A percentile compares a stretch with the other conserved stretches of the same genome.
These are phyloP conservation scores for Tuberolachnus salignus DNA, from an alignment of 2,888 invertebrate species.

Conservation along the genomic window DNA sequence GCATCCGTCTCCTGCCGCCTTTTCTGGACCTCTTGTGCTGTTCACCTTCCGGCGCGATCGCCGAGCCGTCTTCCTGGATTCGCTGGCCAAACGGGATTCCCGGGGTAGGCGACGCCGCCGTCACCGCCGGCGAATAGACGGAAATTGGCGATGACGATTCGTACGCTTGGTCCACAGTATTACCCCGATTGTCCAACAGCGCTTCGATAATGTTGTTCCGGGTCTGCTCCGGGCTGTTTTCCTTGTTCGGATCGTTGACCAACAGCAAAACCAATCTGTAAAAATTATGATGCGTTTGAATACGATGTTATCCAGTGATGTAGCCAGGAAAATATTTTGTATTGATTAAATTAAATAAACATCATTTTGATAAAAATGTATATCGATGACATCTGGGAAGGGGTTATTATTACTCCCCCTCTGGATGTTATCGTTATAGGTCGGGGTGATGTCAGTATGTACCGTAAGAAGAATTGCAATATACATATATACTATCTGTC, in stretches of 20 bases:
- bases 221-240: constrained; percentile 65
- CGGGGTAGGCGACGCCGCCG: not conserved
- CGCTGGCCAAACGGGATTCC: constrained; percentile 44
- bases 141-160: not conserved
- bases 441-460: too few species aligned
- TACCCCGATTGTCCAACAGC: constrained; percentile 14
- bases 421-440: too few species aligned
- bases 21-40: constrained; percentile 33
- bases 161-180: not conserved
- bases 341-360: too few species aligned
- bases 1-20: constrained; percentile 8
- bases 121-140: not conserved
- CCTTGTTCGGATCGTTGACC: constrained; percentile 75
- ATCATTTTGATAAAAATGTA: too few species aligned
- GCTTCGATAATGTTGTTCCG: constrained; percentile 43
- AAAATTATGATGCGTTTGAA: too few species aligned
- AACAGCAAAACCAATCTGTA: constrained; percentile 72
- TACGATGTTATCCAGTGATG: too few species aligned
- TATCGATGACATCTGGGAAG: too few species aligned
- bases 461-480: too few species aligned
- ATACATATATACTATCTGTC: too few species aligned
- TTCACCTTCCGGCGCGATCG: not conserved
- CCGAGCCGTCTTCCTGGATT: constrained; percentile 30
- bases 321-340: too few species aligned
- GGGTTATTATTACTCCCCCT: too few species aligned